Evolutionary conservation across 2,888 invertebrate genomes (phyloP).

Genomic region (Nezara viridula): DNA sequence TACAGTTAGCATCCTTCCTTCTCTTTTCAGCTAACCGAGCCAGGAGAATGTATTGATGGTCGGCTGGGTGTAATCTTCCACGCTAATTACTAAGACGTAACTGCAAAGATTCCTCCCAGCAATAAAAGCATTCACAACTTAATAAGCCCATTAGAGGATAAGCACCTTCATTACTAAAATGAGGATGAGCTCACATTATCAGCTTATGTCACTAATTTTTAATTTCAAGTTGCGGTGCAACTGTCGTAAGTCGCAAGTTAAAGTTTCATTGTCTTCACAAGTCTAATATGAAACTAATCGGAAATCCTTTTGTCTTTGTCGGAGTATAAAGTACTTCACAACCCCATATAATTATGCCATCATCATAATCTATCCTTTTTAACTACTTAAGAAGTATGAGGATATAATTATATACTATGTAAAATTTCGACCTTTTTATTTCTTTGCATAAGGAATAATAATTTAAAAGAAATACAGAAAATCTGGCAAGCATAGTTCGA

Average conservation of each 20-base stretch:
- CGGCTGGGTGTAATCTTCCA: background rate
- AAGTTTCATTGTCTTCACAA: background rate
- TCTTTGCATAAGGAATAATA: too few relatives aligned
- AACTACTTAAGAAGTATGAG: too few relatives aligned
- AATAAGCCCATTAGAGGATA: background rate
- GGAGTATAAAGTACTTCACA: too few relatives aligned
- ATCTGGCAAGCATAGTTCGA: too few relatives aligned
- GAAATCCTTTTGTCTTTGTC: background rate
- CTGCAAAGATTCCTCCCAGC: background rate
- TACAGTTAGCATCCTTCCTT: background rate
- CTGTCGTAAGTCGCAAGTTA: background rate
- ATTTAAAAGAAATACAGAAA: too few relatives aligned
- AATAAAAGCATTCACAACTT: background rate
- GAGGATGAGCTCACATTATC: background rate
- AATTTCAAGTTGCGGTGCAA: background rate
- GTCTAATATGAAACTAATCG: background rate
- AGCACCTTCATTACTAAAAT: background rate
- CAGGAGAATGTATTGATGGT: background rate
- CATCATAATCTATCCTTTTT: too few relatives aligned
- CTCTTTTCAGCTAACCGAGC: background rate
- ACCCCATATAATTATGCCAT: too few relatives aligned
- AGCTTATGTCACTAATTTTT: background rate
- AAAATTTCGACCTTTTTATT: too few relatives aligned
- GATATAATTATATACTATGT: too few relatives aligned
- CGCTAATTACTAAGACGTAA: slow-evolving; percentile 5